phyloP scores from a whole-genome alignment of 2,113 vertebrate species.

The Eulacestoma nigropectus region DNA sequence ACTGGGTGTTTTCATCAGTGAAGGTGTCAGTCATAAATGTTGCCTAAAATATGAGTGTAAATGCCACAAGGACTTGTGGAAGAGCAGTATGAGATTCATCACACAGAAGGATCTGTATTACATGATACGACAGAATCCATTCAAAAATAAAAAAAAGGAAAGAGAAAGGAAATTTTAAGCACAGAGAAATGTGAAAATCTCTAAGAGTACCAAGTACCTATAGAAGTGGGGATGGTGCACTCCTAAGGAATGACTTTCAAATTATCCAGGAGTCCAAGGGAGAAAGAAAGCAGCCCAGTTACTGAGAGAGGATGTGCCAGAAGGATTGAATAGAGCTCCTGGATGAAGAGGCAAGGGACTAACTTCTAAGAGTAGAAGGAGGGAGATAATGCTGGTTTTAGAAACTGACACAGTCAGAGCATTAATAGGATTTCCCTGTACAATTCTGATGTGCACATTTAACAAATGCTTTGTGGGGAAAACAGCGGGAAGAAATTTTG shows the following conservation, averaged over 20 bases:
- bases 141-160: background rate
- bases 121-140: background rate
- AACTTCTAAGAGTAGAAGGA: background rate
- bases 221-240: background rate
- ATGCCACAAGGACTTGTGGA: background rate
- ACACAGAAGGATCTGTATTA: background rate
- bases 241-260: background rate
- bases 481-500: background rate
- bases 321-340: background rate
- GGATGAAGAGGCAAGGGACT: background rate
- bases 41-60: background rate
- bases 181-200: background rate
- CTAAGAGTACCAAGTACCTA: background rate
- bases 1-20: background rate
- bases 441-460: background rate
- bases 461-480: background rate
- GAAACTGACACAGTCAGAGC: background rate
- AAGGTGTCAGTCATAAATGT: background rate
- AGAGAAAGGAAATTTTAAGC: background rate
- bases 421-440: background rate
- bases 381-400: background rate
- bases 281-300: background rate
- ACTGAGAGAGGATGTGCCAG: background rate
- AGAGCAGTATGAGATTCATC: background rate
- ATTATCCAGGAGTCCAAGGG: background rate